Evolutionary conservation across 2,888 invertebrate genomes (phyloP), one percentile per base, ranked within the genome.

Genomic region (Mongoloraphidia duomilia): DNA sequence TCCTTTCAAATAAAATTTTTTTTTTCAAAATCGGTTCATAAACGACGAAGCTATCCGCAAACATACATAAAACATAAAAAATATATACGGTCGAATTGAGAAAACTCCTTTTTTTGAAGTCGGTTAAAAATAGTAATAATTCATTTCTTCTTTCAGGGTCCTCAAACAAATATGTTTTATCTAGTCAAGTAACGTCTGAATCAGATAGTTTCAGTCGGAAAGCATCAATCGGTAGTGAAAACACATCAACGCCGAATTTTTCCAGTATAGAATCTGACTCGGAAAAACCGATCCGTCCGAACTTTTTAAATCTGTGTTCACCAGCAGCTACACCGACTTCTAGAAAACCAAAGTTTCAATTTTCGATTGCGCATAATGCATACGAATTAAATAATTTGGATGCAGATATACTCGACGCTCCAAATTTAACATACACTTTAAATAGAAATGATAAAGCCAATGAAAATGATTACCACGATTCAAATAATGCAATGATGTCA

Each of bases 291-390:
- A 61, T 67, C 49, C 67, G 77, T 58, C 77, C 79, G 44, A 76
- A 75, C 64, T 79, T 79, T 59, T 71, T 82, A 61, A 75, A 80
- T 63, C 70, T 82, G 58, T 73, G 75, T 63, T 77, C 76, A 63
- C 77, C 77, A 47, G 76, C 76, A 53, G 71, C 68, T 57, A 75
- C 76, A 52, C 76, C 77, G 58, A 72, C 73, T 60, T 69, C 74
- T 66, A 73, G 79, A 65, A 82, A 82, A 66, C 79, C 79, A 63
- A 76, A 79, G 65, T 79, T 82, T 66, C 80, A 80, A 68, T 79
- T 82, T 69, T 58, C 75, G 66, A 71, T 79, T 49, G 79, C 79
- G 39, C 77, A 79, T 33, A 79, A 79, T 56, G 77, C 77, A 9
- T 79, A 79, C 64, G 79, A 80, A 62, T 62, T 80, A 52, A 80